These are phyloP conservation scores for Heliconius himera DNA, from an alignment of 1,140 invertebrate species.

Conservation along the genomic window DNA sequence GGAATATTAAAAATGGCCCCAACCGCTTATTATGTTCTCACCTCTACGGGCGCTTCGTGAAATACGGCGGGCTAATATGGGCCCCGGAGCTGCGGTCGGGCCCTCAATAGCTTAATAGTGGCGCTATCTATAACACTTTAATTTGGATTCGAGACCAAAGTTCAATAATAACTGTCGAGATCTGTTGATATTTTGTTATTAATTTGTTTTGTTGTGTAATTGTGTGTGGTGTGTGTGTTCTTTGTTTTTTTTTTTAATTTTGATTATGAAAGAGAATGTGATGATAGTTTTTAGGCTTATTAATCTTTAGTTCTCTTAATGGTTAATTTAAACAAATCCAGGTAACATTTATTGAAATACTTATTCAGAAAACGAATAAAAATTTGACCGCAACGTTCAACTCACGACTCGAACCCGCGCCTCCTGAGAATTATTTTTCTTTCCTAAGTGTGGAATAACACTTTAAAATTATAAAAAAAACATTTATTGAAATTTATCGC, in stretches of 20 bases:
- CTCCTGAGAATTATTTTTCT: too few relatives aligned
- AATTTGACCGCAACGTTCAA: too few relatives aligned
- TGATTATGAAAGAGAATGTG: neutral
- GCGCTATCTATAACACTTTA: constrained; percentile 57
- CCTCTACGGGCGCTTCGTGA: constrained; percentile 72
- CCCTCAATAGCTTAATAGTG: constrained; percentile 62
- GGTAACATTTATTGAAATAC: neutral
- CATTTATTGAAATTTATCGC: neutral
- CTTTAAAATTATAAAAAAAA: too few relatives aligned
- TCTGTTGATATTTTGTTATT: constrained; percentile 11
- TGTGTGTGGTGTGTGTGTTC: neutral
- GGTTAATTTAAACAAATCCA: too few relatives aligned
- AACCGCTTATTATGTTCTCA: constrained; percentile 81
- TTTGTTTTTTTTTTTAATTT: neutral
- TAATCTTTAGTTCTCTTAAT: too few relatives aligned
- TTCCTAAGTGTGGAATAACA: too few relatives aligned
- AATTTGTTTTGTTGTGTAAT: neutral
- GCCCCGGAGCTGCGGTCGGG: constrained; percentile 49
- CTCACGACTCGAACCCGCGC: too few relatives aligned
- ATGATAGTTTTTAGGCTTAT: too few relatives aligned
- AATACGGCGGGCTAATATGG: constrained; percentile 76
- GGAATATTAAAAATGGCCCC: constrained; percentile 80
- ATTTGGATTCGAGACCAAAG: constrained; percentile 30
- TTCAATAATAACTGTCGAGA: neutral
- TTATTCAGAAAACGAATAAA: too few relatives aligned